Evolutionary conservation across 2,888 invertebrate species (phyloP), one percentile per base, ranked within the genome.

Genomic region (Ferdinandea cuprea): DNA sequence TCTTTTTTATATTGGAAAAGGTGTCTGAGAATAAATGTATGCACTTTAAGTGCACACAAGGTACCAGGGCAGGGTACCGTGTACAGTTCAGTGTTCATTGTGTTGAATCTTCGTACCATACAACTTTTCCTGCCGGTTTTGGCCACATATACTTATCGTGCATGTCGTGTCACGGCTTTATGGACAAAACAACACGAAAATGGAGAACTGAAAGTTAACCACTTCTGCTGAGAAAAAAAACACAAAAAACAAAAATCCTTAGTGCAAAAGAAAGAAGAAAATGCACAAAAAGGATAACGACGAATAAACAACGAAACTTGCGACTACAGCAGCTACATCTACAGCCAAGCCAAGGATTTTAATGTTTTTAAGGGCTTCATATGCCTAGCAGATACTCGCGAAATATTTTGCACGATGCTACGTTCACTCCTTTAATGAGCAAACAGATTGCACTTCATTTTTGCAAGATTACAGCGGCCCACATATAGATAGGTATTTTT

Each of bases 391-490:
- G 21, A 61, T 58, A 42, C 30, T 63, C 69, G 71, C 76, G 44
- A 59, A 81, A 76, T 72, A 78, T 56, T 66, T 58, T 30, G 65
- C 56, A 13, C 17, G 19, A 21, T 40, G 50, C 63, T 46, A 58
- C 65, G 71, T 52, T 66, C 78, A 73, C 68, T 73, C 37, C 63
- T 78, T 83, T 83, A 83, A 83, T 83, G 78, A 83, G 72, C 72
- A 83, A 78, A 73, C 78, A 83, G 83, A 83, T 73, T 83, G 78
- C 72, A 83, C 78, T 83, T 78, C 83, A 83, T 63, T 78, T 83
- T 83, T 63, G 72, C 61, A 72, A 78, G 72, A 83, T 78, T 83
- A 73, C 66, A 19, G 35, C 72, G 35, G 35, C 72, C 50, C 52
- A 78, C 78, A 76, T 74, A 13, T 37, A 54, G 58, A 32, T 58